These are phyloP conservation scores for Dicyrtoma fusca DNA, from an alignment of 2,888 invertebrate species.

Conservation along the genomic window DNA sequence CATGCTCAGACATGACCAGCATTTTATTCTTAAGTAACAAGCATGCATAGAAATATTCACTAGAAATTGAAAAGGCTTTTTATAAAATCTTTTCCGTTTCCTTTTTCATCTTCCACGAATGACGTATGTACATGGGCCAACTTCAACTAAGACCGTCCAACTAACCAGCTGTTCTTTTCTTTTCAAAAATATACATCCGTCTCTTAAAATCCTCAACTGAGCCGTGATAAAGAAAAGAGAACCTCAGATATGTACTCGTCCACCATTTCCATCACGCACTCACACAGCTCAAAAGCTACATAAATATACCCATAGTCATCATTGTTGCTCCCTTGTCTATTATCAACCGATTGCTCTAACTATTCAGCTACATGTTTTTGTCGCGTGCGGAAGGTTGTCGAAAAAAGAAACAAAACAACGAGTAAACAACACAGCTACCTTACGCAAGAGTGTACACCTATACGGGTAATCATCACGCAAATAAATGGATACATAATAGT, in stretches of 20 bases:
- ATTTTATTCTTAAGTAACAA: slow-evolving; percentile 1
- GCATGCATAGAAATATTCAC: not conserved
- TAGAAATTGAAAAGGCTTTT: slow-evolving; percentile 25
- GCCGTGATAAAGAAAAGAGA: not conserved
- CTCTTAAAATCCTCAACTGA: not conserved
- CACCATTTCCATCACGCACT: not conserved
- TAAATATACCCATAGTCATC: not conserved
- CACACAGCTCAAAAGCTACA: too few species aligned
- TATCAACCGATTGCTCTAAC: slow-evolving; percentile 7
- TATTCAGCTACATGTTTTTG: slow-evolving; percentile 12
- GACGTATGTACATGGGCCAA: not conserved
- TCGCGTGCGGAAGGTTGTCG: slow-evolving; percentile 18
- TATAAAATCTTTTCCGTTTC: slow-evolving; percentile 10
- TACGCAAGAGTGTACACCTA: not conserved
- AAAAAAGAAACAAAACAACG: slow-evolving; percentile 3
- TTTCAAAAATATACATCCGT: not conserved
- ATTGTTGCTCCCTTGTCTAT: not conserved
- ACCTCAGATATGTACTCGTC: not conserved
- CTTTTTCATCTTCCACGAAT: not conserved
- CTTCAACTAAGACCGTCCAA: too few species aligned
- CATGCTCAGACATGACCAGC: slow-evolving; percentile 18
- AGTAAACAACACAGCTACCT: slow-evolving; percentile 7
- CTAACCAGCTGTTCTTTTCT: slow-evolving; percentile 24
- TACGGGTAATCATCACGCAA: not conserved
- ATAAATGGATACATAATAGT: not conserved